Conservation (phyloP, 2,888 invertebrate genomes). For the Andricus curvator region DNA sequence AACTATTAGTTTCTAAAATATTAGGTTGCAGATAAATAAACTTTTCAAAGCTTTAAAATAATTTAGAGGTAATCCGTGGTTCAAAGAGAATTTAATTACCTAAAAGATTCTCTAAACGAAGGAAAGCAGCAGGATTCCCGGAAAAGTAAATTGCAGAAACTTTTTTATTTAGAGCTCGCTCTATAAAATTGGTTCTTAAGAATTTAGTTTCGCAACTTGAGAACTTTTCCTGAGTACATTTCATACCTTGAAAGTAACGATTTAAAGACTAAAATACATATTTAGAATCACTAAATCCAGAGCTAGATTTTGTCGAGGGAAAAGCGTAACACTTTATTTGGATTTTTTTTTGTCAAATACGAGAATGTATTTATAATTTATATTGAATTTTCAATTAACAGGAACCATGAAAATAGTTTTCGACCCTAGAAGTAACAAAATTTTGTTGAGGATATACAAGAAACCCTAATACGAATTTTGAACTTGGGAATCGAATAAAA, state of each 20-base stretch:
- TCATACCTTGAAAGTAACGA: neutral
- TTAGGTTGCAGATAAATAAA: neutral
- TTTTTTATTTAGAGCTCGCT: constrained; percentile 32
- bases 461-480: too few species aligned
- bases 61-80: neutral
- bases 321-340: neutral
- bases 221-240: constrained; percentile 24
- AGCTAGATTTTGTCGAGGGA: neutral
- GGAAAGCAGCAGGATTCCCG: constrained; percentile 4
- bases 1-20: neutral
- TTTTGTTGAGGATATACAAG: too few species aligned
- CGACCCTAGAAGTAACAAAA: too few species aligned
- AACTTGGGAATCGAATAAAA: too few species aligned
- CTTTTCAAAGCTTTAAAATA: constrained; percentile 4
- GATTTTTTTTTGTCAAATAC: neutral
- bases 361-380: neutral
- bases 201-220: constrained; percentile 7
- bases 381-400: neutral
- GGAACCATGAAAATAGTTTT: too few species aligned
- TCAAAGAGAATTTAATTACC: constrained; percentile 14
- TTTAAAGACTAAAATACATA: neutral
- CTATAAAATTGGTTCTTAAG: constrained; percentile 38
- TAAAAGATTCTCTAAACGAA: constrained; percentile 13
- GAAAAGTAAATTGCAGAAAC: constrained; percentile 24
- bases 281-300: neutral